Percentiles rank a stretch among this genome's conserved stretches.
These are phyloP conservation scores for Spizella passerina DNA, from an alignment of 2,797 vertebrate genomes.

Conservation along the genomic window DNA sequence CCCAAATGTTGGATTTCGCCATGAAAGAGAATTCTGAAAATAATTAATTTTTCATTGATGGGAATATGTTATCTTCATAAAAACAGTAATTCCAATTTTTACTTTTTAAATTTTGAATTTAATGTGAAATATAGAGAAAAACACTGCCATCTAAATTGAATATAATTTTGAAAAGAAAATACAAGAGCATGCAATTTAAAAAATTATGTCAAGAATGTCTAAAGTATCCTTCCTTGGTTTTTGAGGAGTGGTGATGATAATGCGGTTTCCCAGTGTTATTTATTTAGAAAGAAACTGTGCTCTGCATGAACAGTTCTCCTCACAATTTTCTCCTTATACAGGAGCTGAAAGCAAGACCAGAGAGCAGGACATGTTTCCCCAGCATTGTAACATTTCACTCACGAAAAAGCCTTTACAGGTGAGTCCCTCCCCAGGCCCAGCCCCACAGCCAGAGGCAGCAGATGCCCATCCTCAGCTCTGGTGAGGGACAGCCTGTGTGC, in stretches of 20 bases:
- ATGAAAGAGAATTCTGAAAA: background rate
- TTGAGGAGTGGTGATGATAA: background rate
- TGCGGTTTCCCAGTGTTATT: background rate
- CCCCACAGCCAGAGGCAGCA: fast-evolving
- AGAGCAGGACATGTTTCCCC: background rate
- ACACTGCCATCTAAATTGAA: background rate
- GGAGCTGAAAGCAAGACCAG: background rate
- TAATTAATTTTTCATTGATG: background rate
- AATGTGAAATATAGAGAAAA: background rate
- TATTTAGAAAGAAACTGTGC: background rate
- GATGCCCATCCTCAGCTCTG: background rate
- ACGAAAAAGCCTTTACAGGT: too few relatives aligned
- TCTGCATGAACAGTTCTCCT: background rate
- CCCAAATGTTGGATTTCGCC: background rate
- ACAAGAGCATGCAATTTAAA: background rate
- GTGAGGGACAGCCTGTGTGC: background rate
- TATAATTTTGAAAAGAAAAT: background rate
- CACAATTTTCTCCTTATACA: background rate
- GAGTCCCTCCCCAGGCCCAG: background rate
- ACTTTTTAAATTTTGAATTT: too few relatives aligned
- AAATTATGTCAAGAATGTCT: background rate
- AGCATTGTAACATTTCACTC: background rate
- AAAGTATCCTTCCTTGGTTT: background rate
- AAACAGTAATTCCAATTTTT: background rate
- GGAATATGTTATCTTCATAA: background rate